Percentiles rank a stretch among this genome's conserved stretches.
Evolutionary conservation across 2,113 vertebrate genomes (phyloP).

Genomic region (Zapus hudsonius): DNA sequence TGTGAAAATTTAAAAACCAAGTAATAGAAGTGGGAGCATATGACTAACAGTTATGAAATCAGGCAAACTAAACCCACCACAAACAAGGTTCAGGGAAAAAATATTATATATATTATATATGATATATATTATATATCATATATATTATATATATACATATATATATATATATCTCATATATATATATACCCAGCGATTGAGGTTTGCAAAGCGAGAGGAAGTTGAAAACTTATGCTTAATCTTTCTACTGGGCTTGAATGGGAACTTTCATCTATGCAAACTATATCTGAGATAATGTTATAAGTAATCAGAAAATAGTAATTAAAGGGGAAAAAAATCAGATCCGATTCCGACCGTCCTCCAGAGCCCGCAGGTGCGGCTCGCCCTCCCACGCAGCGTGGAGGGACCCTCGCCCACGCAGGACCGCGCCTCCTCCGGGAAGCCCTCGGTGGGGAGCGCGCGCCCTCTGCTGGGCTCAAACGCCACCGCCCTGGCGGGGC

Average conservation of each 20-base stretch:
- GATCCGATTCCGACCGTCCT: not conserved
- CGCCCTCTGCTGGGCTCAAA: constrained; percentile 43
- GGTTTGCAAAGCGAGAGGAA: not conserved
- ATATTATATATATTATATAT: too few species aligned
- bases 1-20: not conserved
- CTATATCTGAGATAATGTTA: constrained; percentile 17
- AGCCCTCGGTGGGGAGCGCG: constrained; percentile 17
- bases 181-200: too few species aligned
- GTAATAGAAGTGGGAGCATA: not conserved
- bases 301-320: not conserved
- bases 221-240: not conserved
- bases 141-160: too few species aligned
- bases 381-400: not conserved
- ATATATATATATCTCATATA: too few species aligned
- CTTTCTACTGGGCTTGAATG: not conserved
- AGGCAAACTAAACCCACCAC: not conserved
- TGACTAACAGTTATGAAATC: not conserved
- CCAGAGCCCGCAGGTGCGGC: not conserved
- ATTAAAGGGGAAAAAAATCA: not conserved
- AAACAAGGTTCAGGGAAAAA: not conserved
- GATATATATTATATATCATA: too few species aligned
- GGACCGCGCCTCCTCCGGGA: constrained; percentile 40
- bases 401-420: not conserved
- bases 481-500: not conserved
- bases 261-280: not conserved